phyloP scores from a whole-genome alignment of 2,113 vertebrate species.

The Myiagra hebetior region DNA sequence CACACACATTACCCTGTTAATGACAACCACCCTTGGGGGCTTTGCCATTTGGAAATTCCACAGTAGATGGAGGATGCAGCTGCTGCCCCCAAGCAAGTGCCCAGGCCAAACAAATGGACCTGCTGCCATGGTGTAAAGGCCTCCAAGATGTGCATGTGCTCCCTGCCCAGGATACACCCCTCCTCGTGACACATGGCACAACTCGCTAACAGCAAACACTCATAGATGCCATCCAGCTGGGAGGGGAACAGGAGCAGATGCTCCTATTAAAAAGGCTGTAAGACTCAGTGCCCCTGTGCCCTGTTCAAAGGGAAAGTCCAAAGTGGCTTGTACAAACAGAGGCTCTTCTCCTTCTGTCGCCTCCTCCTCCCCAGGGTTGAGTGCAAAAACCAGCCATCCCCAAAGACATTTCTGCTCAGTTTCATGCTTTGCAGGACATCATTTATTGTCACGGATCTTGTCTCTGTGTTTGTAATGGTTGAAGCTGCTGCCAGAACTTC shows the following conservation, averaged over 20 bases:
- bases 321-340: slow-evolving; percentile 2
- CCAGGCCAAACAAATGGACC: slow-evolving; percentile 1
- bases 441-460: background rate
- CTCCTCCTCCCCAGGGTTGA: background rate
- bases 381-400: background rate
- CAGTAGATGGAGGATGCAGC: slow-evolving; percentile 4
- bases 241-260: slow-evolving; percentile 48
- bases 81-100: background rate
- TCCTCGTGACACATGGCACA: background rate
- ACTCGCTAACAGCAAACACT: slow-evolving; percentile 7
- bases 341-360: slow-evolving; percentile 22
- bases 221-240: slow-evolving; percentile 34
- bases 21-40: background rate
- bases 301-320: slow-evolving; percentile 36
- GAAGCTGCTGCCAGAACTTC: background rate
- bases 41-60: slow-evolving; percentile 27
- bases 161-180: background rate
- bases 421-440: background rate
- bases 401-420: background rate
- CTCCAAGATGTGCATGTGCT: background rate
- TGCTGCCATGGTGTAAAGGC: background rate
- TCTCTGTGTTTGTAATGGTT: background rate
- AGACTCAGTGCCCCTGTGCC: slow-evolving; percentile 24
- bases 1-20: background rate
- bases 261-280: slow-evolving; percentile 35